Conservation (phyloP, 2,888 invertebrate genomes). For the Eupithecia inturbata region DNA sequence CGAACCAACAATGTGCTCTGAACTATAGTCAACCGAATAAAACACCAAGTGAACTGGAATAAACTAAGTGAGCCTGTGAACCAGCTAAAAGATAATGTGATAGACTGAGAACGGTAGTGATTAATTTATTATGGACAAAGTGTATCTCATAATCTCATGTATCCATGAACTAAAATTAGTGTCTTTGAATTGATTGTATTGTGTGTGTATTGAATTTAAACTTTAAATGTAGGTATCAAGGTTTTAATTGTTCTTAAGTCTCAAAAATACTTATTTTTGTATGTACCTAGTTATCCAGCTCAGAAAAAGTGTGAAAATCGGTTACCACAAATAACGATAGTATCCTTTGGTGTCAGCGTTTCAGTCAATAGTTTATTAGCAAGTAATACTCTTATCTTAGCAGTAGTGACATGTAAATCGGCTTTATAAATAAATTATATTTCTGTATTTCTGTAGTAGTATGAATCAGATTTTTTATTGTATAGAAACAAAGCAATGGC, state of each 20-base stretch:
- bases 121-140: constrained; percentile 33
- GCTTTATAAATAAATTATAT: no score
- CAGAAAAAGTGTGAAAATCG: background rate
- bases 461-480: background rate
- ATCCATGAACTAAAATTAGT: constrained; percentile 32
- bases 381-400: constrained; percentile 24
- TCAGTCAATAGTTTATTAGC: constrained; percentile 26
- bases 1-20: constrained; percentile 31
- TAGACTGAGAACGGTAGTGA: constrained; percentile 32
- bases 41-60: constrained; percentile 9
- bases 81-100: constrained; percentile 25
- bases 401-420: no score
- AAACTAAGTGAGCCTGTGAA: constrained; percentile 14
- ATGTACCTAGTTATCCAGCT: background rate
- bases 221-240: constrained; percentile 12
- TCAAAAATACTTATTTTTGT: background rate
- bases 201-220: constrained; percentile 11
- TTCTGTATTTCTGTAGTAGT: no score
- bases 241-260: constrained; percentile 5
- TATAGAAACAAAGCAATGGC: constrained; percentile 22
- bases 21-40: constrained; percentile 36
- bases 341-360: constrained; percentile 20
- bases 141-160: constrained; percentile 17
- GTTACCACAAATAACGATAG: background rate
- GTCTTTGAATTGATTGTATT: constrained; percentile 19